Evolutionary conservation across 2,113 vertebrate genomes (phyloP), one percentile per base, ranked within the genome.

Genomic region (Lampris megalopsis): DNA sequence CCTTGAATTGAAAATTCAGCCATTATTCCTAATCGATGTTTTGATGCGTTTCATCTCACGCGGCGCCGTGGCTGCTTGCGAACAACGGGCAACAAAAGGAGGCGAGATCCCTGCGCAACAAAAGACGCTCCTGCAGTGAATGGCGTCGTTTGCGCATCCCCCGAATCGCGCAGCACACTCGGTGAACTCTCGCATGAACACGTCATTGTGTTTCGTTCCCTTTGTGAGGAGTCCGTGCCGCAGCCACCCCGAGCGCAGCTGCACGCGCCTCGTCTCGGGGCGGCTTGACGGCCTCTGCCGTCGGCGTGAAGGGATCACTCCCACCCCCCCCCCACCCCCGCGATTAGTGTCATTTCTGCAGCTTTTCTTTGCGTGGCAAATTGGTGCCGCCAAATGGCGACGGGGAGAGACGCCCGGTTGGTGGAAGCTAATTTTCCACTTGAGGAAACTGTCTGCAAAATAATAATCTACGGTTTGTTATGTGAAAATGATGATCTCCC

Each of bases 391-490:
- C 67, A 86, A 89, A 85, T 68, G 84, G 77, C 67, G 80, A 11
- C 3, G 78, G 47, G 66, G 77, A 80, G 79, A 81, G 83, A 84
- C 35, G 61, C 69, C 62, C 64, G 71, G 67, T 70, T 88, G 78
- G 83, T 47, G 77, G 83, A 87, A 85, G 84, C 82, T 91, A 89
- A 92, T 93, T 93, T 93, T 93, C 89, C 92, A 93, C 89, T 88
- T 86, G 87, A 90, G 88, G 84, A 88, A 91, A 86, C 83, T 75
- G 85, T 89, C 86, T 79, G 89, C 90, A 93, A 93, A 86, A 90
- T 90, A 94, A 92, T 94, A 94, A 94, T 92, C 87, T 85, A 84
- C 81, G 71, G 89, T 90, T 95, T 93, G 85, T 84, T 93, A 92
- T 92, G 86, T 91, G 83, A 89, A 81, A 87, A 79, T 75, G 91